Evolutionary conservation across 2,113 vertebrate species (phyloP).

Genomic region (Sakesphorus luctuosus): DNA sequence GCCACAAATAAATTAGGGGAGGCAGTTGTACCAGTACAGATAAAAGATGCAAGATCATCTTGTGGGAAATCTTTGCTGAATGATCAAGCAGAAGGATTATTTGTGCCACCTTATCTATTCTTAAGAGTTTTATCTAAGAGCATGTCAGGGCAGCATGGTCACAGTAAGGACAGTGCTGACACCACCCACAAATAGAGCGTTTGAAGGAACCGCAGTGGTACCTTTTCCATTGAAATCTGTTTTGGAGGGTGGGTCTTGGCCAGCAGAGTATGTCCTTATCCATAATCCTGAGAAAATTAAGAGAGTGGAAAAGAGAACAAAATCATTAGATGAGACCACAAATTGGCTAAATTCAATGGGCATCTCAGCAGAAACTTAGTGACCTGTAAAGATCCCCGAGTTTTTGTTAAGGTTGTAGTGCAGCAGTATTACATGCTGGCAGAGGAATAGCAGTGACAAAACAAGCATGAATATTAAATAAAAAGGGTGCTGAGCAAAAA

Average conservation of each 20-base stretch:
- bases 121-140: neutral
- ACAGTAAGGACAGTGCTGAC: neutral
- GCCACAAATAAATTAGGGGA: neutral
- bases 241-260: neutral
- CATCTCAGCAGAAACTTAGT: neutral
- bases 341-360: neutral
- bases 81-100: neutral
- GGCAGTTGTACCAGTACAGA: neutral
- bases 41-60: neutral
- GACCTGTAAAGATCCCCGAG: neutral
- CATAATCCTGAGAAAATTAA: neutral
- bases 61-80: slow-evolving; percentile 17
- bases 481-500: neutral
- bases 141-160: neutral
- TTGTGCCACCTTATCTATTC: neutral
- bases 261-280: neutral
- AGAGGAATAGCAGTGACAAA: neutral
- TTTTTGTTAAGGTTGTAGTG: neutral
- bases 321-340: neutral
- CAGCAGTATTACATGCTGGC: neutral
- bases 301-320: neutral
- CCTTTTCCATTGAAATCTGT: neutral
- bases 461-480: neutral
- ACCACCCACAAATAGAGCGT: neutral
- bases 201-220: neutral